Conservation (phyloP, 2,797 vertebrate species). For the Australoheros facetus region DNA sequence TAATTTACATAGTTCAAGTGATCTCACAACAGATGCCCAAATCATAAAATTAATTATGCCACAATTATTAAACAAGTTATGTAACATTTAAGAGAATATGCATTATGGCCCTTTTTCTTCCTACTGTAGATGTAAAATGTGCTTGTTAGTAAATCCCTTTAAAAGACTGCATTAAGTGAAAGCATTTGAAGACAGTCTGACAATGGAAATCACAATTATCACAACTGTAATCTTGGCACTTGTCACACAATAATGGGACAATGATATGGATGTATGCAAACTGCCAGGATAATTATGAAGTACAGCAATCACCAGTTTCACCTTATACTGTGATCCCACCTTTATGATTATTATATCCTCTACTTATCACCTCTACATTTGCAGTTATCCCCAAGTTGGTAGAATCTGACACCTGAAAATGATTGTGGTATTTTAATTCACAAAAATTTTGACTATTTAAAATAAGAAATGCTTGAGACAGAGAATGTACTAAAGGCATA, state of each 20-base stretch:
- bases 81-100: background rate
- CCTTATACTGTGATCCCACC: background rate
- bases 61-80: conserved; percentile 16
- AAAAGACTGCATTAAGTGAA: conserved; percentile 17
- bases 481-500: conserved; percentile 41
- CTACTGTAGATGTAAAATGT: conserved; percentile 14
- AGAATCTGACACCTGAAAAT: conserved; percentile 36
- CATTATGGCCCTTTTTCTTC: background rate
- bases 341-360: background rate
- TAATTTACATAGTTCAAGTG: conserved; percentile 23
- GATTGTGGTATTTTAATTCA: conserved; percentile 11
- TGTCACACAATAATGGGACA: conserved; percentile 24
- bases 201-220: background rate
- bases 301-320: conserved; percentile 13
- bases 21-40: conserved; percentile 2
- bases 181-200: conserved; percentile 20
- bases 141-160: conserved; percentile 22
- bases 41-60: background rate
- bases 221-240: conserved; percentile 22
- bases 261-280: conserved; percentile 6
- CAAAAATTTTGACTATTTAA: background rate
- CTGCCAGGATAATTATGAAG: conserved; percentile 12
- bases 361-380: conserved; percentile 2
- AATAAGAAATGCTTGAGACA: conserved; percentile 16
- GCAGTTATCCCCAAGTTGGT: background rate